These are phyloP conservation scores for Drosophila ogumai DNA, from an alignment of 1,140 invertebrate genomes.

Conservation along the genomic window DNA sequence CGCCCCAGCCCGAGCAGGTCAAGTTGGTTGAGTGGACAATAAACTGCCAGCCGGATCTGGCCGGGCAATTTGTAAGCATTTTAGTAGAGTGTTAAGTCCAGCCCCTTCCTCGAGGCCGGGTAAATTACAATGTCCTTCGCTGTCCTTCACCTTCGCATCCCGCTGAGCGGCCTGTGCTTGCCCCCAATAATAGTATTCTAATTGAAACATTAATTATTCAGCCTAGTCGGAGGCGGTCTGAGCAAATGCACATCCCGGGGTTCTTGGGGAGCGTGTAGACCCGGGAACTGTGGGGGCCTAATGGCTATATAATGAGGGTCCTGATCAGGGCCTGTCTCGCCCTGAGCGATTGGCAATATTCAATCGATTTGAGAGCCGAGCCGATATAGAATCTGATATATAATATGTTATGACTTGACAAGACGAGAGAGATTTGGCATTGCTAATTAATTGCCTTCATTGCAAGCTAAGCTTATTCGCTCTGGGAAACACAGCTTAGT, in stretches of 20 bases:
- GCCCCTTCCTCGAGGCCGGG: neutral
- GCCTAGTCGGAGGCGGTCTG: conserved; percentile 14
- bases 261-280: neutral
- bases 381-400: neutral
- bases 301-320: conserved; percentile 61
- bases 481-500: conserved; percentile 25
- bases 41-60: conserved; percentile 63
- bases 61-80: conserved; percentile 72
- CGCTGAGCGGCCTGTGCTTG: conserved; percentile 28
- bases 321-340: conserved; percentile 20
- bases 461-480: neutral
- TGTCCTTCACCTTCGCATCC: conserved; percentile 54
- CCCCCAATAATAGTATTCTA: conserved; percentile 72
- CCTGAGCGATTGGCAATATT: conserved; percentile 5
- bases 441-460: neutral
- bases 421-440: conserved; percentile 4
- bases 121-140: conserved; percentile 52
- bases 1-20: conserved; percentile 59
- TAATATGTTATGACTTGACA: neutral
- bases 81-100: conserved; percentile 62
- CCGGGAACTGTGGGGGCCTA: conserved; percentile 16
- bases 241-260: conserved; percentile 35
- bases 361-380: conserved; percentile 16
- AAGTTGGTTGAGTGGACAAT: conserved; percentile 79
- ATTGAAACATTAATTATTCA: conserved; percentile 83